phyloP scores from a whole-genome alignment of 2,797 vertebrate genomes.

The Acanthurus lineatus region DNA sequence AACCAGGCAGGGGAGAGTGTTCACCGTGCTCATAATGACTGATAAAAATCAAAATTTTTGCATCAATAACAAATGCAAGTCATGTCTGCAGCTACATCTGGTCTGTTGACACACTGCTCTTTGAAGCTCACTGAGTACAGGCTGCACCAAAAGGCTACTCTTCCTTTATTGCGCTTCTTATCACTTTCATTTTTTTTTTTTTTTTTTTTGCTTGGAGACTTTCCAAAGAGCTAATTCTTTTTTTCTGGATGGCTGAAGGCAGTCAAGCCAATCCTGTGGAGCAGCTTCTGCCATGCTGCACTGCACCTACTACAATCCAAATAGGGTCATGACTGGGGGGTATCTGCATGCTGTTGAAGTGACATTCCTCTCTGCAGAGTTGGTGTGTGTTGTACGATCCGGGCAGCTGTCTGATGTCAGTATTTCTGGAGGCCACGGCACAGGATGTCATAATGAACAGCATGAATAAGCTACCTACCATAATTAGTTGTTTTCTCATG shows the following conservation, averaged over 20 bases:
- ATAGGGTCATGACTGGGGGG: constrained; percentile 77
- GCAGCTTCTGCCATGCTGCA: constrained; percentile 77
- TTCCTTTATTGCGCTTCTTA: constrained; percentile 72
- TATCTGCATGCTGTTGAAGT: constrained; percentile 74
- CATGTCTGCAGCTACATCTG: constrained; percentile 69
- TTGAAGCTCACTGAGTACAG: constrained; percentile 67
- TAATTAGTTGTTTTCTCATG: constrained; percentile 49
- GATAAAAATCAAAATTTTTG: constrained; percentile 61
- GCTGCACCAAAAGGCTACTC: constrained; percentile 73
- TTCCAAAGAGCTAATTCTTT: constrained; percentile 77
- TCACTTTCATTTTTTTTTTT: constrained; percentile 69
- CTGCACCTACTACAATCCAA: constrained; percentile 77
- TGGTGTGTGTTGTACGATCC: constrained; percentile 57
- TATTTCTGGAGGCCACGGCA: constrained; percentile 57
- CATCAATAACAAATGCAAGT: constrained; percentile 66
- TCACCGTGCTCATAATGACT: constrained; percentile 40
- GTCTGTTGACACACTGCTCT: constrained; percentile 70
- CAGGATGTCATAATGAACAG: constrained; percentile 61
- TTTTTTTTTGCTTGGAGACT: constrained; percentile 66
- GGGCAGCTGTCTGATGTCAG: constrained; percentile 76
- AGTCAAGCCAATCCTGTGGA: constrained; percentile 72
- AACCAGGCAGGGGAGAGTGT: constrained; percentile 23
- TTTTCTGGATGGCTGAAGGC: constrained; percentile 74
- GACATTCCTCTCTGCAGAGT: constrained; percentile 58
- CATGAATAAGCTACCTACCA: constrained; percentile 43